Conservation (phyloP, 2,888 invertebrate species). For the Branchipolynoe longqiensis region DNA sequence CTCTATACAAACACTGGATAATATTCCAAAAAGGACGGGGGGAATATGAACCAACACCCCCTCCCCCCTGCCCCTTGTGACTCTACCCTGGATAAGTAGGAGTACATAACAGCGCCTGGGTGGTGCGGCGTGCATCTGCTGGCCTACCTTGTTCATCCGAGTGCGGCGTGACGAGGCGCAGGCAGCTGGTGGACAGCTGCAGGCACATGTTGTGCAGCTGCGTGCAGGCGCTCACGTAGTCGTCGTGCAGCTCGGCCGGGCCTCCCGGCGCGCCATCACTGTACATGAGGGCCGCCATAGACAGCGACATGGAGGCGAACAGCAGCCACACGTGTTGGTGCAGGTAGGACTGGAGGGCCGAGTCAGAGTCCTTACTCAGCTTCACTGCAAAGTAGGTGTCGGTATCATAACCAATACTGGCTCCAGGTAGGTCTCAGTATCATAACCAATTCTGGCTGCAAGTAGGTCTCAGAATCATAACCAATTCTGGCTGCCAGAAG, state of each 20-base stretch:
- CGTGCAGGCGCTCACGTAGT: slow-evolving; percentile 75
- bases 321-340: slow-evolving; percentile 81
- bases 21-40: too few relatives aligned
- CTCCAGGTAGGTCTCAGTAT: too few relatives aligned
- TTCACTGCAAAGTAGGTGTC: slow-evolving; percentile 74
- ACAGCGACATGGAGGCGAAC: slow-evolving; percentile 77
- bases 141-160: slow-evolving; percentile 24
- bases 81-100: too few relatives aligned
- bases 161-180: slow-evolving; percentile 52
- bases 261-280: not conserved
- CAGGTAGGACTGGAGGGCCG: slow-evolving; percentile 78
- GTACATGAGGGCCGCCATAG: slow-evolving; percentile 76
- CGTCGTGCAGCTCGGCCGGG: slow-evolving; percentile 69
- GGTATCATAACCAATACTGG: too few relatives aligned
- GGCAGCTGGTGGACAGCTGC: slow-evolving; percentile 73
- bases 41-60: too few relatives aligned
- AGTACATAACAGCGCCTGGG: too few relatives aligned
- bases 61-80: too few relatives aligned
- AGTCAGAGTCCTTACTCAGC: slow-evolving; percentile 74
- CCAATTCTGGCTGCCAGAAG: too few relatives aligned
- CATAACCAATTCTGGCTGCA: too few relatives aligned
- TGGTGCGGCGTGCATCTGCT: too few relatives aligned
- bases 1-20: too few relatives aligned
- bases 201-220: slow-evolving; percentile 77
- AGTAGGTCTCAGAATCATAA: too few relatives aligned